Base-by-base conservation (phyloP, 2,888 invertebrate genomes). In the Lasioglossum lativentre region DNA sequence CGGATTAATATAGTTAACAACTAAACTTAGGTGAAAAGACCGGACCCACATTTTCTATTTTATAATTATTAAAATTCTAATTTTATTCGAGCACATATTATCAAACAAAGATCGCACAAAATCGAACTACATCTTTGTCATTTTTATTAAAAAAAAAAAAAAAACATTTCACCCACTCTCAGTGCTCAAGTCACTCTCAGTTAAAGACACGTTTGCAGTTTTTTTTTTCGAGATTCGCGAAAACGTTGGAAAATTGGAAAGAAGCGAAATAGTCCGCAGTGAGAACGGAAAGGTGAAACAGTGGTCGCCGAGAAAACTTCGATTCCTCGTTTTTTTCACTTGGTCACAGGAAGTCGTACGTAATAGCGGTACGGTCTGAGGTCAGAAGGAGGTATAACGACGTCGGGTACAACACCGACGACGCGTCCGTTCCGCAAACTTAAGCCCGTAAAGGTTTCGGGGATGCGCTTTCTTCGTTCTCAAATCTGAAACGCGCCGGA, bases 401-500 rank as follows among this genome's bases (percentile, higher is more conserved):
- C 59, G 59, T n/a, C 34, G 63, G 56, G 56, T 45, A 76, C 56
- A 63, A 70, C 75, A 83, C 78, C 85, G 83, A 80, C 82, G 88
- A 86, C 84, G 85, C 84, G 85, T 90, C 82, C 90, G 90, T 90
- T 90, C 91, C 90, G 90, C 88, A 78, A 87, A 27, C 91, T 91
- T 89, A 90, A 90, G 79, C 84, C 87, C 84, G 86, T 87, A 89
- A 90, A 92, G 90, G 90, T 91, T 91, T 91, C 91, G 92, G 92
- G 91, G 92, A 92, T 92, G 92, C 92, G 92, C 91, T 92, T 92
- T 92, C 92, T 92, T 91, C 92, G 92, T 92, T 90, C 92, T 90
- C 83, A 91, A 92, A 92, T 92, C 92, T 91, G 90, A 90, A 89
- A 90, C 90, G 89, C 93, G 92, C 82, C 92, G 92, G 91, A 94